These are phyloP conservation scores for Thalpophila matura DNA, from an alignment of 2,888 invertebrate genomes.

Conservation along the genomic window DNA sequence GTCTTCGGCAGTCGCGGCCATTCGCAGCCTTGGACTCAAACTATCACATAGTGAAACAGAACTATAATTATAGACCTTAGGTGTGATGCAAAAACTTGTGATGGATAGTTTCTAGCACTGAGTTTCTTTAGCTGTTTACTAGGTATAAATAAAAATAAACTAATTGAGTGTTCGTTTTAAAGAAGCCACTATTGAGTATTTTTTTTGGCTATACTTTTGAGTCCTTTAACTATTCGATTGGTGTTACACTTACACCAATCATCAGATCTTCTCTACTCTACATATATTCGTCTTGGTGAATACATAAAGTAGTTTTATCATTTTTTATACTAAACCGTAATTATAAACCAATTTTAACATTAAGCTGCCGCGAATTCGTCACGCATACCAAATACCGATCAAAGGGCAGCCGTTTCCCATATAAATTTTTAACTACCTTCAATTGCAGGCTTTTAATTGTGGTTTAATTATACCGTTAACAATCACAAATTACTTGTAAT, in stretches of 20 bases:
- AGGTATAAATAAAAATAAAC: background rate
- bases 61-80: slow-evolving; percentile 53
- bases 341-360: slow-evolving; percentile 24
- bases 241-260: background rate
- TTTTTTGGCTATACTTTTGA: background rate
- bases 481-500: slow-evolving; percentile 78
- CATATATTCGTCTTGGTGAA: background rate
- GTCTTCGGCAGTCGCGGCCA: slow-evolving; percentile 47
- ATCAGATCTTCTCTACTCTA: background rate
- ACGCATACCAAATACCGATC: slow-evolving; percentile 18
- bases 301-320: background rate
- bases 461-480: slow-evolving; percentile 74
- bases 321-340: background rate
- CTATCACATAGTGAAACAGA: slow-evolving; percentile 56
- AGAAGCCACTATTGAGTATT: background rate
- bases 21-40: slow-evolving; percentile 62
- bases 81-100: slow-evolving; percentile 50
- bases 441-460: slow-evolving; percentile 65
- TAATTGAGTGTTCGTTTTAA: background rate
- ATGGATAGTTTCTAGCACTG: slow-evolving; percentile 39
- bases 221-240: background rate
- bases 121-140: background rate
- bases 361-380: slow-evolving; percentile 45
- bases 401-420: slow-evolving; percentile 51
- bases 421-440: slow-evolving; percentile 27